phyloP scores from a whole-genome alignment of 2,113 vertebrate genomes.

The Tricholaema leucomelas region DNA sequence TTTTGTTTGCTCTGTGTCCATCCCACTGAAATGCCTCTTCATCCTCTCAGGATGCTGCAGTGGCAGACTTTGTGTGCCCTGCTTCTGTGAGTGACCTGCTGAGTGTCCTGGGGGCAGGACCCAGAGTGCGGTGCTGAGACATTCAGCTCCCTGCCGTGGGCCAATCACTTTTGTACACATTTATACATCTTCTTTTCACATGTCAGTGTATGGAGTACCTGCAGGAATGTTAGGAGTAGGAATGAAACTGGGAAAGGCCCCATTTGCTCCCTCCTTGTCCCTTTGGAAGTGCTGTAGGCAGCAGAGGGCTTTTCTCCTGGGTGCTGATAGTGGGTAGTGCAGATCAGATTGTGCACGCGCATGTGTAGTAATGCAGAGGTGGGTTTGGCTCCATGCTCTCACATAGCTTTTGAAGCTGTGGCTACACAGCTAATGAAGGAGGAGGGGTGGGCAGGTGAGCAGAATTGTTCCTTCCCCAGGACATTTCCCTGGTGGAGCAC shows the following conservation, averaged over 20 bases:
- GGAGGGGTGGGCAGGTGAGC: not conserved
- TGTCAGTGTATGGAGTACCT: not conserved
- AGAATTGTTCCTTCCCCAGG: not conserved
- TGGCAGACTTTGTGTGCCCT: not conserved
- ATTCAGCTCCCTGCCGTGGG: not conserved
- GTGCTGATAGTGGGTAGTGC: constrained; percentile 2
- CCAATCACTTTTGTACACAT: not conserved
- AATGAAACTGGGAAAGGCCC: not conserved
- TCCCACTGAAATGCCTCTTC: not conserved
- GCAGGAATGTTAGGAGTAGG: not conserved
- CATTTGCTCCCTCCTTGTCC: not conserved
- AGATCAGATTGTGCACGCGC: not conserved
- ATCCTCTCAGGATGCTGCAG: not conserved
- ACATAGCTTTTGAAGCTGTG: not conserved
- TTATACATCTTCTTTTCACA: not conserved
- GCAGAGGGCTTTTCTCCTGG: not conserved
- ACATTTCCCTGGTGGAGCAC: not conserved
- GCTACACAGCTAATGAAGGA: not conserved
- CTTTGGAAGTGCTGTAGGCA: not conserved
- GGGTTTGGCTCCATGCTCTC: not conserved
- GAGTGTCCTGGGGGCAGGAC: not conserved
- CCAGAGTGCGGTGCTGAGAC: not conserved
- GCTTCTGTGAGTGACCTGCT: not conserved
- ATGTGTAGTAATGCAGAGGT: not conserved
- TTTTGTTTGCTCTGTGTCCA: not conserved